These are phyloP conservation scores for Odontesthes bonariensis DNA, from an alignment of 2,113 vertebrate genomes.

Conservation along the genomic window DNA sequence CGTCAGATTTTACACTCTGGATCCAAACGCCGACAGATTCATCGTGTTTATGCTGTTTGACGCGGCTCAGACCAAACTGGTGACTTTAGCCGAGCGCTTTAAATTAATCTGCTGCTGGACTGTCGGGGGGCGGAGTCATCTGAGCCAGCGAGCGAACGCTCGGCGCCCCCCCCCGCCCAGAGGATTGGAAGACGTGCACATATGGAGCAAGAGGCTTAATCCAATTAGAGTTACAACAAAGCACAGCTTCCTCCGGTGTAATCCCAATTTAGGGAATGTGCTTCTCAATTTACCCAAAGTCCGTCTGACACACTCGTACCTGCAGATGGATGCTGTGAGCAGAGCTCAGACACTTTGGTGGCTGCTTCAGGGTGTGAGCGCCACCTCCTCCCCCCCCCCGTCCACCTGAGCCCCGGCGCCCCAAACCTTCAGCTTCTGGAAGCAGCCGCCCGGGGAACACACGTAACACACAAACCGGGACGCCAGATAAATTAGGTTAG, in stretches of 20 bases:
- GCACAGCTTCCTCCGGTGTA: conserved; percentile 3
- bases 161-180: neutral
- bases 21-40: too few relatives aligned
- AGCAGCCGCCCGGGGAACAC: too few relatives aligned
- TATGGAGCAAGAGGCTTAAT: conserved; percentile 47
- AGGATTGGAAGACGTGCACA: conserved; percentile 33
- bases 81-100: too few relatives aligned
- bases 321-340: too few relatives aligned
- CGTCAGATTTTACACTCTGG: too few relatives aligned
- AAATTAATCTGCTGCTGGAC: too few relatives aligned
- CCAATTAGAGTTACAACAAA: conserved; percentile 35
- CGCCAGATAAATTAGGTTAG: too few relatives aligned
- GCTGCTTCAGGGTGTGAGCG: neutral
- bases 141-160: neutral
- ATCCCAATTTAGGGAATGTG: conserved; percentile 46
- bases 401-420: conserved; percentile 48
- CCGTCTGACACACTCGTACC: neutral
- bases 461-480: neutral
- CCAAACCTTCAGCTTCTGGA: conserved; percentile 33
- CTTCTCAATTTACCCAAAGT: conserved; percentile 43
- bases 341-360: too few relatives aligned
- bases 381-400: conserved; percentile 31
- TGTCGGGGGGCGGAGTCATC: too few relatives aligned
- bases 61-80: too few relatives aligned
- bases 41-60: too few relatives aligned